A percentile compares a stretch with the other conserved stretches of the same genome.
These are phyloP conservation scores for Zaprionus vittiger DNA, from an alignment of 1,140 invertebrate genomes.

Conservation along the genomic window DNA sequence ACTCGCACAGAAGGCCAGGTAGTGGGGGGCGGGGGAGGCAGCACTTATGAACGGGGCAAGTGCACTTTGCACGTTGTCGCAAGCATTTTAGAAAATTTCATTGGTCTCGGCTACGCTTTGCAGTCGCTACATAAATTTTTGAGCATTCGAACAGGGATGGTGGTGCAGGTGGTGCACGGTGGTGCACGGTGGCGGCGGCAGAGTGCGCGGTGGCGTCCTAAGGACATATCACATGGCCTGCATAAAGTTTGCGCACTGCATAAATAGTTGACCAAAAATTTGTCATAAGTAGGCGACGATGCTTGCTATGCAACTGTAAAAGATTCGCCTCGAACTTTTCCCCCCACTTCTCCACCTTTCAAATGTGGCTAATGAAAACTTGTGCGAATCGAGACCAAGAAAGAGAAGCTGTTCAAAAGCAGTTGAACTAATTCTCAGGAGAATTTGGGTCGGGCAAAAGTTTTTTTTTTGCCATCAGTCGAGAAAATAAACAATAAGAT, in stretches of 20 bases:
- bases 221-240: constrained; percentile 30
- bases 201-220: background rate
- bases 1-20: background rate
- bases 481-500: background rate
- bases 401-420: constrained; percentile 26
- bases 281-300: constrained; percentile 72
- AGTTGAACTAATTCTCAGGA: constrained; percentile 7
- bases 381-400: constrained; percentile 35
- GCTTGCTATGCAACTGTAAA: constrained; percentile 73
- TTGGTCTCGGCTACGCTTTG: constrained; percentile 78
- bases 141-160: constrained; percentile 29
- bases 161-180: constrained; percentile 8
- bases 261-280: constrained; percentile 76
- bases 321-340: constrained; percentile 60
- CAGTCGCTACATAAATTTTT: constrained; percentile 75
- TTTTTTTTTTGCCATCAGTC: background rate
- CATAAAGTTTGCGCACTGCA: constrained; percentile 63
- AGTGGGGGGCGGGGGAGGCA: background rate
- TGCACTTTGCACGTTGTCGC: constrained; percentile 78
- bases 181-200: background rate
- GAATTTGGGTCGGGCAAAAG: background rate
- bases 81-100: constrained; percentile 79
- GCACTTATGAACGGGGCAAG: constrained; percentile 53
- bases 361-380: constrained; percentile 68
- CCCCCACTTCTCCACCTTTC: constrained; percentile 1